These are phyloP conservation scores for Dicyrtoma fusca DNA, from an alignment of 2,888 invertebrate genomes.

Conservation along the genomic window DNA sequence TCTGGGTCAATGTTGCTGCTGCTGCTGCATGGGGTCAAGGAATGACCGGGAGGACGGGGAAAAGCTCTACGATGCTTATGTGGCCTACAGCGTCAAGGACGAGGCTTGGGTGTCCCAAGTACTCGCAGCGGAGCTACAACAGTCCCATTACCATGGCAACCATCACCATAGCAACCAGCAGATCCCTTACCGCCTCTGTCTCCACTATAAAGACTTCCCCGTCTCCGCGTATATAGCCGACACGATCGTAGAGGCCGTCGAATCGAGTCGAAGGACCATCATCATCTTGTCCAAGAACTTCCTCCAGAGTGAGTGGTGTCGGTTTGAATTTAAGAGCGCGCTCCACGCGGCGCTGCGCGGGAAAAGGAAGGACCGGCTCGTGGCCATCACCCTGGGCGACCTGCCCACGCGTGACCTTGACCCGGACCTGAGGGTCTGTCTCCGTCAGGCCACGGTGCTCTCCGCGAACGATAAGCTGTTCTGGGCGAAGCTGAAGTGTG, in stretches of 20 bases:
- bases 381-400: slow-evolving; percentile 88
- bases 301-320: slow-evolving; percentile 92
- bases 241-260: slow-evolving; percentile 89
- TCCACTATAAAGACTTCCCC: slow-evolving; percentile 90
- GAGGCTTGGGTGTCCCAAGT: slow-evolving; percentile 88
- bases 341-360: slow-evolving; percentile 67
- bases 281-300: slow-evolving; percentile 90
- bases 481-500: slow-evolving; percentile 93
- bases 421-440: slow-evolving; percentile 83
- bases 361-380: slow-evolving; percentile 71
- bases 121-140: slow-evolving; percentile 83
- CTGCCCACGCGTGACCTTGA: slow-evolving; percentile 86
- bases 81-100: slow-evolving; percentile 92
- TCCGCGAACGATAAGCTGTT: slow-evolving; percentile 94
- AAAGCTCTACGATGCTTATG: slow-evolving; percentile 90
- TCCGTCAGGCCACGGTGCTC: slow-evolving; percentile 86
- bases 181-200: slow-evolving; percentile 74
- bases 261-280: slow-evolving; percentile 85
- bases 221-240: slow-evolving; percentile 86
- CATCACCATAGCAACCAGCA: slow-evolving; percentile 67
- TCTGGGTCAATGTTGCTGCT: too few species aligned
- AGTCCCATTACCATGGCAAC: slow-evolving; percentile 71
- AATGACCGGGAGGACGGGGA: slow-evolving; percentile 61
- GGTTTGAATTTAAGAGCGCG: slow-evolving; percentile 92
- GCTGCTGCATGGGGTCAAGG: slow-evolving; percentile 70